A percentile compares a stretch with the other conserved stretches of the same genome.
Evolutionary conservation across 1,140 invertebrate genomes (phyloP).

Genomic region (Vanessa atalanta): DNA sequence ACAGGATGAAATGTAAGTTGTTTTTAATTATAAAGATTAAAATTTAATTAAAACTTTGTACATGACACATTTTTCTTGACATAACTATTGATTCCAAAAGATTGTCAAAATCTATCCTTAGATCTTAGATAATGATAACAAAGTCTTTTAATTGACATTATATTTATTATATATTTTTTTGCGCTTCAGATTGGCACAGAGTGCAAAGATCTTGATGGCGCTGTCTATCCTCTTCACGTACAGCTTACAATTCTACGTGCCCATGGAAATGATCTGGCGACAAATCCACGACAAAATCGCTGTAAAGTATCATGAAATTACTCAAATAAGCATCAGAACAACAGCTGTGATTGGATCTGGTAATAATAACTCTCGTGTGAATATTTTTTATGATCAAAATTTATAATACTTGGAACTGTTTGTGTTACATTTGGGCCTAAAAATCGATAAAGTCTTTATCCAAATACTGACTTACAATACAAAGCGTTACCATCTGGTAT

Average conservation of each 20-base stretch:
- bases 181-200: conserved; percentile 83
- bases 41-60: not conserved
- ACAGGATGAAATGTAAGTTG: conserved; percentile 80
- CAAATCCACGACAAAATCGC: conserved; percentile 80
- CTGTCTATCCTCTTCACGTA: conserved; percentile 94
- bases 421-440: too few relatives aligned
- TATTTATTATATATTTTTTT: not conserved
- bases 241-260: conserved; percentile 95
- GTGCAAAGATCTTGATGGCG: conserved; percentile 92
- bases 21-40: not conserved
- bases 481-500: too few relatives aligned
- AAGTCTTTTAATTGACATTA: too few relatives aligned
- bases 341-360: conserved; percentile 67
- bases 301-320: conserved; percentile 82
- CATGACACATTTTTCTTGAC: not conserved
- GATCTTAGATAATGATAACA: too few relatives aligned
- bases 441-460: too few relatives aligned
- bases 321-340: conserved; percentile 85
- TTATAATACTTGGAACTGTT: too few relatives aligned
- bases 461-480: too few relatives aligned
- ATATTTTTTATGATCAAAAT: not conserved
- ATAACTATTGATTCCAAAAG: too few relatives aligned
- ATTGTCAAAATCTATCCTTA: too few relatives aligned
- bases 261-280: conserved; percentile 89
- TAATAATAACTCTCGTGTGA: conserved; percentile 25